phyloP scores from a whole-genome alignment of 2,888 invertebrate genomes.

The Tetranychus truncatus region DNA sequence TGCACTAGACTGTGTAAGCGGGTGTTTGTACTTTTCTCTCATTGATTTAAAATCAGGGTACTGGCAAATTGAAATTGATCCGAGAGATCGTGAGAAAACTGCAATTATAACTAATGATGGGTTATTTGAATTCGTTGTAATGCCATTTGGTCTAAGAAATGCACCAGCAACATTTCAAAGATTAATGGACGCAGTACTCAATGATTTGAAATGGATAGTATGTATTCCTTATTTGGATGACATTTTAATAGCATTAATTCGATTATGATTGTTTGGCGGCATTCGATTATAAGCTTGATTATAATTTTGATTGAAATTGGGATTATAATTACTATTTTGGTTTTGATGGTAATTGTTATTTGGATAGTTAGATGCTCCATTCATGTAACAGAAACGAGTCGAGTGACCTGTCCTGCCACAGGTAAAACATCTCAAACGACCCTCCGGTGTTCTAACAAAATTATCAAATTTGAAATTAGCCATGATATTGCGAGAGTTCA shows the following conservation, averaged over 20 bases:
- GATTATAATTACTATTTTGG: too few species aligned
- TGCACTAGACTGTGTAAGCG: conserved; percentile 24
- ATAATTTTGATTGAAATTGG: too few species aligned
- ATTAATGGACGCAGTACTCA: conserved; percentile 24
- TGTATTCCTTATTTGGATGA: conserved; percentile 27
- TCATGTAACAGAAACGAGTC: too few species aligned
- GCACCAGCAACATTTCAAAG: conserved; percentile 27
- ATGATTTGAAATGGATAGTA: conserved; percentile 23
- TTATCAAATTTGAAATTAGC: too few species aligned
- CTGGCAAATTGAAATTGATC: conserved; percentile 25
- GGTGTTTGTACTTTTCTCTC: conserved; percentile 22
- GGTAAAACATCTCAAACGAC: too few species aligned
- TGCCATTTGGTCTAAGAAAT: conserved; percentile 27
- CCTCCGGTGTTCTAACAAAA: too few species aligned
- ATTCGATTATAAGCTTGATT: too few species aligned
- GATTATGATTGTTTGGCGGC: too few species aligned
- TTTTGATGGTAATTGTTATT: too few species aligned
- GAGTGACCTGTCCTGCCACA: too few species aligned
- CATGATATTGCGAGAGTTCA: too few species aligned
- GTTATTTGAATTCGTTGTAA: conserved; percentile 23
- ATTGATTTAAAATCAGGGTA: conserved; percentile 27
- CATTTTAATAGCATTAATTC: conserved; percentile 24
- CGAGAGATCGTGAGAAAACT: conserved; percentile 26
- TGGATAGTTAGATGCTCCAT: too few species aligned
- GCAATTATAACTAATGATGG: conserved; percentile 26